Percentiles rank a stretch among this genome's conserved stretches.
These are phyloP conservation scores for Bolinopsis microptera DNA, from an alignment of 37 sponge, comb jelly and placozoan genomes.

Conservation along the genomic window DNA sequence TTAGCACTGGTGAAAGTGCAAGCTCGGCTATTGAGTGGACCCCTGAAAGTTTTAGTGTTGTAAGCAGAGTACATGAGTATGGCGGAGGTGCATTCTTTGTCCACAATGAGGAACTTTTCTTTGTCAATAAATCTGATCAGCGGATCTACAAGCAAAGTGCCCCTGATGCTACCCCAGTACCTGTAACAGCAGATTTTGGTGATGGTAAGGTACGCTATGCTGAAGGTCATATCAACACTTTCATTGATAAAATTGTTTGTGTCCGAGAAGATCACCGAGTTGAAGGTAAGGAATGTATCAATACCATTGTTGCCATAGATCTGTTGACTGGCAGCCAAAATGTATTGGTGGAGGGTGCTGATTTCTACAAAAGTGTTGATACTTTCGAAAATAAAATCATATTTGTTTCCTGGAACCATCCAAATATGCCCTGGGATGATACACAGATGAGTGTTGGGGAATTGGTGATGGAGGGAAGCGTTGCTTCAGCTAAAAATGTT, in stretches of 20 bases:
- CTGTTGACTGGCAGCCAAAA: background rate
- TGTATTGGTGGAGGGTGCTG: background rate
- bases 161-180: background rate
- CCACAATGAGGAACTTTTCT: constrained; percentile 5
- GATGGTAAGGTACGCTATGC: background rate
- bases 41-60: constrained; percentile 30
- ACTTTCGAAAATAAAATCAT: constrained; percentile 17
- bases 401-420: constrained; percentile 53
- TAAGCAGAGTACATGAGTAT: constrained; percentile 25
- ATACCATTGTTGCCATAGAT: constrained; percentile 49
- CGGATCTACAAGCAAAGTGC: constrained; percentile 7
- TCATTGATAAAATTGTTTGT: background rate
- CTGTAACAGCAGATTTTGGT: constrained; percentile 35
- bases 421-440: constrained; percentile 59
- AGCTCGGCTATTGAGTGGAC: background rate
- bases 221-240: background rate
- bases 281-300: constrained; percentile 27
- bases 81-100: constrained; percentile 37
- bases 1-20: background rate
- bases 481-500: background rate
- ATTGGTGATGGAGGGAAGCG: background rate
- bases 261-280: constrained; percentile 36
- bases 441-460: background rate
- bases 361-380: constrained; percentile 15
- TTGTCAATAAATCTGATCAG: constrained; percentile 45